Conservation (phyloP, 2,797 vertebrate genomes). For the Oreortyx pictus region DNA sequence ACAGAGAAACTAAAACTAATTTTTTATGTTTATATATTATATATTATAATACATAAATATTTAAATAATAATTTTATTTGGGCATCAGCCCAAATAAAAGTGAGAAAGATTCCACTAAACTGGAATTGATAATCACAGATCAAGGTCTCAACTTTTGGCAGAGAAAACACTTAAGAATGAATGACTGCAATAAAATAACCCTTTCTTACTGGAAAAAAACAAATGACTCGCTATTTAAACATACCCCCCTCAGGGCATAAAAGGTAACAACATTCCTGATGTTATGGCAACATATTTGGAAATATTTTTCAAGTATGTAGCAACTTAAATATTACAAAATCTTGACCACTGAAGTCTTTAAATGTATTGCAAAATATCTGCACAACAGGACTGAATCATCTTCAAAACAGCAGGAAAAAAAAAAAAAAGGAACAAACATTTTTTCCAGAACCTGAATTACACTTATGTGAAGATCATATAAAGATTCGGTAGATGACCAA, state of each 20-base stretch:
- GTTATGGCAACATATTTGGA: neutral
- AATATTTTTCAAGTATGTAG: neutral
- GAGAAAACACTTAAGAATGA: neutral
- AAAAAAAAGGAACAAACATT: neutral
- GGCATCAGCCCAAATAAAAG: neutral
- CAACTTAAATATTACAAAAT: constrained; percentile 31
- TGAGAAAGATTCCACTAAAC: neutral
- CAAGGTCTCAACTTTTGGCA: neutral
- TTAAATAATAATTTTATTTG: no score
- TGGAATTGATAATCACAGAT: neutral
- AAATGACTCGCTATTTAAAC: neutral
- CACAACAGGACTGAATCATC: neutral
- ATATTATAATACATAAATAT: no score
- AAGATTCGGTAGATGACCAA: neutral
- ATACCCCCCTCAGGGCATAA: neutral
- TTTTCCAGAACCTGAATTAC: neutral
- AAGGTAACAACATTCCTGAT: neutral
- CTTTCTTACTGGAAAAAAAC: neutral
- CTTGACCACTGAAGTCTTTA: neutral
- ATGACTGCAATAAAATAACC: neutral
- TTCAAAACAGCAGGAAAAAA: neutral
- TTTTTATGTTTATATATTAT: no score
- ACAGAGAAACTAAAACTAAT: neutral
- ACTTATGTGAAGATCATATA: neutral
- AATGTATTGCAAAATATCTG: neutral